phyloP scores from a whole-genome alignment of 2,888 invertebrate genomes.

The Atethmia centrago region DNA sequence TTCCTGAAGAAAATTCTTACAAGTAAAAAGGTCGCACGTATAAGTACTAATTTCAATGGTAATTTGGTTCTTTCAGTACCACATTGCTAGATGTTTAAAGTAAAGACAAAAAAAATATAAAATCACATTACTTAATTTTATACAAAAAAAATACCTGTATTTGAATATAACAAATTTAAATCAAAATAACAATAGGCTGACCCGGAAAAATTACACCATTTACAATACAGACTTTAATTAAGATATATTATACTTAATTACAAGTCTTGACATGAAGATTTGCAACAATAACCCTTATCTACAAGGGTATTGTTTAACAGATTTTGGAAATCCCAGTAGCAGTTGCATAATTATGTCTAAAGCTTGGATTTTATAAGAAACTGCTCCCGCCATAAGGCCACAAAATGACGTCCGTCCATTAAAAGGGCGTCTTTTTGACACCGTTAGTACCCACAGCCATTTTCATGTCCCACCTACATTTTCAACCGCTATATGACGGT shows the following conservation, averaged over 20 bases:
- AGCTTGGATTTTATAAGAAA: neutral
- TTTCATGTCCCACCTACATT: neutral
- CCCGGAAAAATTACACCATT: neutral
- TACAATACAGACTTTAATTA: neutral
- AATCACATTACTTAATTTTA: too few relatives aligned
- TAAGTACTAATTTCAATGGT: neutral
- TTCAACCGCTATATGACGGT: neutral
- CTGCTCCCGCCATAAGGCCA: too few relatives aligned
- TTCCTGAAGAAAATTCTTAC: constrained; percentile 8
- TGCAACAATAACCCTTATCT: neutral
- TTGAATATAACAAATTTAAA: too few relatives aligned
- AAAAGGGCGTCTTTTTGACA: neutral
- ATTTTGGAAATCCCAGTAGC: neutral
- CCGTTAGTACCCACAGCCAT: neutral
- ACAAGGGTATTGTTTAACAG: neutral
- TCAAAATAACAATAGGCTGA: too few relatives aligned
- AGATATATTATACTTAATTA: too few relatives aligned
- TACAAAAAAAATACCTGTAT: too few relatives aligned
- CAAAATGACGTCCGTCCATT: neutral
- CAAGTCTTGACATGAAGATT: neutral
- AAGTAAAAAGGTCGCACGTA: neutral
- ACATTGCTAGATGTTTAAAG: neutral
- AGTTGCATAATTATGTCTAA: too few relatives aligned
- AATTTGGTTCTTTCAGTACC: neutral
- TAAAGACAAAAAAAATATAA: too few relatives aligned